Evolutionary conservation across 2,113 vertebrate species (phyloP).

Genomic region (Scomber japonicus): DNA sequence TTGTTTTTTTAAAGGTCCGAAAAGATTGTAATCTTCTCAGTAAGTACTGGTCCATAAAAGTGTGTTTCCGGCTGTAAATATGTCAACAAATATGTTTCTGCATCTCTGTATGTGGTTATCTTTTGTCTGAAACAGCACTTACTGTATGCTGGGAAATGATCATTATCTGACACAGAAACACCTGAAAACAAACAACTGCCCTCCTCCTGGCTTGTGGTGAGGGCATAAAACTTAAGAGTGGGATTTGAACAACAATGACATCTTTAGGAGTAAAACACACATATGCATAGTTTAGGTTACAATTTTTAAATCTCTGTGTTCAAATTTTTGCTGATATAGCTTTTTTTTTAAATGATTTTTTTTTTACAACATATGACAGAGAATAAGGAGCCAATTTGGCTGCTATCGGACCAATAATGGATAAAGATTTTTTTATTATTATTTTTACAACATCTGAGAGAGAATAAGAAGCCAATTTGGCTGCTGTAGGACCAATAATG

Average conservation of each 20-base stretch:
- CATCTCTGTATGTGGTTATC: conserved; percentile 30
- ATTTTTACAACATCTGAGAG: background rate
- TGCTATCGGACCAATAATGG: background rate
- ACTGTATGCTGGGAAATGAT: conserved; percentile 48
- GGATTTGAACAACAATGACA: conserved; percentile 4
- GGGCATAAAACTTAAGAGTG: conserved; percentile 30
- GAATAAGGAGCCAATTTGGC: conserved; percentile 3
- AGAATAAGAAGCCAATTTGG: background rate
- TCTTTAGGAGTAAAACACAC: background rate
- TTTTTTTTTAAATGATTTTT: background rate
- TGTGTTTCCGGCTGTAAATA: conserved; percentile 49
- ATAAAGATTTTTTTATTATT: background rate
- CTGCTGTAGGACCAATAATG: conserved; percentile 1
- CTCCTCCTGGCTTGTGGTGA: conserved; percentile 5
- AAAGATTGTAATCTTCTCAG: conserved; percentile 58
- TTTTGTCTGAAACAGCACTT: conserved; percentile 56
- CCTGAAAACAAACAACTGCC: conserved; percentile 55
- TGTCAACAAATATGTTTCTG: conserved; percentile 43
- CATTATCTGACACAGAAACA: conserved; percentile 55
- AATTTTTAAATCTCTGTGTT: background rate
- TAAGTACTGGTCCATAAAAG: conserved; percentile 39
- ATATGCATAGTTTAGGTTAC: background rate
- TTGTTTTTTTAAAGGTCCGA: conserved; percentile 28
- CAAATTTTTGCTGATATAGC: background rate
- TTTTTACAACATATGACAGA: background rate